These are phyloP conservation scores for Ormyrus pomaceus DNA, from an alignment of 2,888 invertebrate genomes.

Conservation along the genomic window DNA sequence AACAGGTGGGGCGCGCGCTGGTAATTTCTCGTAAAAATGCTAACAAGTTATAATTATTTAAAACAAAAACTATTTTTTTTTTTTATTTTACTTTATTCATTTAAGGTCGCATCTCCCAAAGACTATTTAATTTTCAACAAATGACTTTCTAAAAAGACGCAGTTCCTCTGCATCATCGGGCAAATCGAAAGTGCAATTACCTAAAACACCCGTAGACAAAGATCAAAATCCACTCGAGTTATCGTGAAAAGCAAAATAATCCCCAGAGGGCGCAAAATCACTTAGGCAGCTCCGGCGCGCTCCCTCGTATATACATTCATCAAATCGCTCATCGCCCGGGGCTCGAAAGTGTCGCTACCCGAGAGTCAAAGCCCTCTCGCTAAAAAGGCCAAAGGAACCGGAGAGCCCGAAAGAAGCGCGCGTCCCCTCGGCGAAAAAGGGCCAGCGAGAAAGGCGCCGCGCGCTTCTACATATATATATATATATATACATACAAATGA, in stretches of 20 bases:
- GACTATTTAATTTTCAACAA: no score
- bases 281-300: no score
- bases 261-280: no score
- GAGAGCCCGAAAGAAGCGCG: background rate
- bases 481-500: constrained; percentile 37
- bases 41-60: no score
- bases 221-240: background rate
- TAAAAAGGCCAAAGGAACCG: constrained; percentile 26
- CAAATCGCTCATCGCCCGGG: background rate
- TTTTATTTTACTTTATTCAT: no score
- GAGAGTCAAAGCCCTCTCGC: constrained; percentile 26
- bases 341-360: constrained; percentile 3
- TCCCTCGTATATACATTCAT: background rate
- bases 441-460: background rate
- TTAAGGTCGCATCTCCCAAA: no score
- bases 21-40: no score
- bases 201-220: background rate
- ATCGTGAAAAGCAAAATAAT: background rate
- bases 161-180: no score
- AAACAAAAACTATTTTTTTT: no score
- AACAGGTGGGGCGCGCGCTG: no score
- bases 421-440: background rate
- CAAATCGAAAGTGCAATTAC: no score
- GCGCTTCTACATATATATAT: constrained; percentile 17
- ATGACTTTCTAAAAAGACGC: no score